phyloP scores from a whole-genome alignment of 2,113 vertebrate species.

The Psophia crepitans region DNA sequence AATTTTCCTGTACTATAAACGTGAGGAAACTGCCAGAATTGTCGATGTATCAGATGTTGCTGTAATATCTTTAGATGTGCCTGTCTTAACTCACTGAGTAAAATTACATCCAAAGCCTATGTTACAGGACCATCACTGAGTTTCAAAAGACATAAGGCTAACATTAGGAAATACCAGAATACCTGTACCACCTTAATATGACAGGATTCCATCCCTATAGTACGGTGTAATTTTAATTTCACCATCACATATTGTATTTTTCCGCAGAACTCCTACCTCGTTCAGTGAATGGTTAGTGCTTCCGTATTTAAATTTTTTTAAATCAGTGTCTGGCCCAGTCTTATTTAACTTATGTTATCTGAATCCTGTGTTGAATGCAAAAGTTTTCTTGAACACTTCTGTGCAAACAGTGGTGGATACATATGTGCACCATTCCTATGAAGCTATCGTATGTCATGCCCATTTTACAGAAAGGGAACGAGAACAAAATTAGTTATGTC shows the following conservation, averaged over 20 bases:
- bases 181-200: neutral
- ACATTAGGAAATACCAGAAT: neutral
- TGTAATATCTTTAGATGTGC: neutral
- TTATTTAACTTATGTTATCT: neutral
- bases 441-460: neutral
- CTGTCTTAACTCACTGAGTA: neutral
- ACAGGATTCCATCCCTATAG: neutral
- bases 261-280: neutral
- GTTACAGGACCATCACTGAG: neutral
- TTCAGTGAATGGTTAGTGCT: neutral
- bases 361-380: neutral
- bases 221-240: neutral
- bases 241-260: neutral
- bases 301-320: neutral
- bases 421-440: neutral
- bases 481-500: neutral
- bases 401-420: neutral
- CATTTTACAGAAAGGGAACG: neutral
- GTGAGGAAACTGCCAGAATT: neutral
- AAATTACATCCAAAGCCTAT: neutral
- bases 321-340: neutral
- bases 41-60: neutral
- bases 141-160: neutral
- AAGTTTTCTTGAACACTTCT: neutral
- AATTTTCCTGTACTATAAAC: neutral